These are phyloP conservation scores for Pelochelys cantorii DNA, from an alignment of 2,797 vertebrate species.

Conservation along the genomic window DNA sequence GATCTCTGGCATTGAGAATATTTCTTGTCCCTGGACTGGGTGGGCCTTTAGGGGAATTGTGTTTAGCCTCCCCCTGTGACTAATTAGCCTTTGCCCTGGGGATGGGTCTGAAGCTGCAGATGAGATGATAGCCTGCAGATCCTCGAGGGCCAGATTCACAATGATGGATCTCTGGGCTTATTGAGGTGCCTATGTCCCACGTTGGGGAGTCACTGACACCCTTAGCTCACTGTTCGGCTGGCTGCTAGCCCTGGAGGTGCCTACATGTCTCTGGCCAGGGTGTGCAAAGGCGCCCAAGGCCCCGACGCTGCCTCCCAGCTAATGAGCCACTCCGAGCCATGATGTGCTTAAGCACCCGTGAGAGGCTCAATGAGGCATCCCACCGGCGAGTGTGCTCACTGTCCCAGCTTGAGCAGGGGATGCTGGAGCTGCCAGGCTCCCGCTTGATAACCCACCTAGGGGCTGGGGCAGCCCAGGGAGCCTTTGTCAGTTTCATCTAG, in stretches of 20 bases:
- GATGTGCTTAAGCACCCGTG: too few species aligned
- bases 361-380: too few species aligned
- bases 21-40: background rate
- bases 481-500: background rate
- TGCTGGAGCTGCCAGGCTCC: background rate
- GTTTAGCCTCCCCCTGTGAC: rapidly evolving
- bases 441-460: background rate
- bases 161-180: background rate
- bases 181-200: background rate
- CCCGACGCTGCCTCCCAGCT: background rate
- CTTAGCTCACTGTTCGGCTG: background rate
- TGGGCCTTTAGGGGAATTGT: rapidly evolving
- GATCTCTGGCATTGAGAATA: background rate
- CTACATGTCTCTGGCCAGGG: background rate
- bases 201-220: background rate
- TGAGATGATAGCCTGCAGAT: rapidly evolving
- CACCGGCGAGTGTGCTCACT: background rate
- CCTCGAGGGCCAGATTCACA: background rate
- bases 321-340: background rate
- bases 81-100: background rate
- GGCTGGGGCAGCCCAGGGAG: background rate
- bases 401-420: background rate
- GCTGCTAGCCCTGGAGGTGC: background rate
- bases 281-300: background rate
- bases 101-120: background rate